phyloP scores from a whole-genome alignment of 1,140 invertebrate species.

The Drosophila takahashii region DNA sequence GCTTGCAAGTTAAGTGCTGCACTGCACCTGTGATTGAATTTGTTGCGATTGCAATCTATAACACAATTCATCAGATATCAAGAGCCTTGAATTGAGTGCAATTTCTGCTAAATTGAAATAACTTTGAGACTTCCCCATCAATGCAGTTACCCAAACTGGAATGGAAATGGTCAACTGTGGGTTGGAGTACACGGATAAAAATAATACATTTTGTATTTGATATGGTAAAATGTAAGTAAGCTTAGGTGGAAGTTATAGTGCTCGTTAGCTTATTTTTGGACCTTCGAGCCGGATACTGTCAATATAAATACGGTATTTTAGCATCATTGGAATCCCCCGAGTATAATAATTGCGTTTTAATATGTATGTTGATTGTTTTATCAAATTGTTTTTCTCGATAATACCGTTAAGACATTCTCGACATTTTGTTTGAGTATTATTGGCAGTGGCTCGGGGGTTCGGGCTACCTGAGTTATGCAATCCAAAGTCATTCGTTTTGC shows the following conservation, averaged over 20 bases:
- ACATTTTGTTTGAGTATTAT: background rate
- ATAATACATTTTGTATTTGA: background rate
- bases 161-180: constrained; percentile 7
- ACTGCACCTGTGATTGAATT: constrained; percentile 10
- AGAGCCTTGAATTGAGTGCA: constrained; percentile 19
- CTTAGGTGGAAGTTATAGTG: too few relatives aligned
- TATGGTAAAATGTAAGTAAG: too few relatives aligned
- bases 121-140: constrained; percentile 16
- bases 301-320: too few relatives aligned
- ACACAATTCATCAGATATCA: constrained; percentile 20
- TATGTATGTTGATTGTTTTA: too few relatives aligned
- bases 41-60: constrained; percentile 13
- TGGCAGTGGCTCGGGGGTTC: background rate
- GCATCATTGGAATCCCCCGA: too few relatives aligned
- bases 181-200: background rate
- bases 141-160: constrained; percentile 30
- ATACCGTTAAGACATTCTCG: background rate
- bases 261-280: too few relatives aligned
- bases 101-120: constrained; percentile 39
- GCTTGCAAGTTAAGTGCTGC: background rate
- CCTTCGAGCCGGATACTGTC: too few relatives aligned
- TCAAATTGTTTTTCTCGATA: too few relatives aligned
- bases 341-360: too few relatives aligned
- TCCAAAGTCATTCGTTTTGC: constrained; percentile 38
- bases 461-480: constrained; percentile 25